Percentiles rank a stretch among this genome's conserved stretches.
Evolutionary conservation across 2,113 vertebrate genomes (phyloP).

Genomic region (Ophiodon elongatus): DNA sequence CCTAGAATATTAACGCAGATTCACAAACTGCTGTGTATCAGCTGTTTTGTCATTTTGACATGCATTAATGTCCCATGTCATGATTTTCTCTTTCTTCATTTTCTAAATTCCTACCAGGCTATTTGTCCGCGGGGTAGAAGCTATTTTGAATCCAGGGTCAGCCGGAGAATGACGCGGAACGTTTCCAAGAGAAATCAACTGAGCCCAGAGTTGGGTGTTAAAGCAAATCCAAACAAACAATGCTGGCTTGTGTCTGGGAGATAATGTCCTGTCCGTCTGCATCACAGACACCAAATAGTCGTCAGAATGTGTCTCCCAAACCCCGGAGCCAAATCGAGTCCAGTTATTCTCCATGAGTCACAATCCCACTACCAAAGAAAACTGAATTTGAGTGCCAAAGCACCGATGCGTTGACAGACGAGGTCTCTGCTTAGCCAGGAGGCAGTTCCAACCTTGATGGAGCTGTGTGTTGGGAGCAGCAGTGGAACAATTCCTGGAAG

Average conservation of each 20-base stretch:
- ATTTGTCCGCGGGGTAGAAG: conserved; percentile 53
- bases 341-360: conserved; percentile 59
- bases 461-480: conserved; percentile 29
- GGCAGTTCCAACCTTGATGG: conserved; percentile 48
- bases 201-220: conserved; percentile 64
- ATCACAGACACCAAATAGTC: conserved; percentile 51
- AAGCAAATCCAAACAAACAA: conserved; percentile 75
- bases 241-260: conserved; percentile 60
- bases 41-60: conserved; percentile 37
- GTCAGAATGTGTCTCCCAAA: conserved; percentile 42
- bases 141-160: conserved; percentile 75
- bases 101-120: conserved; percentile 60
- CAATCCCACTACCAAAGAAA: conserved; percentile 47
- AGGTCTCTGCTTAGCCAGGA: conserved; percentile 49
- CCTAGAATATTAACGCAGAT: conserved; percentile 22
- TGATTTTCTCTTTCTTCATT: conserved; percentile 50
- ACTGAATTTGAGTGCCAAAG: conserved; percentile 47
- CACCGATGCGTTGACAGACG: conserved; percentile 55
- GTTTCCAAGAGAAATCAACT: conserved; percentile 64
- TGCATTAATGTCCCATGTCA: conserved; percentile 39
- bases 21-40: conserved; percentile 24
- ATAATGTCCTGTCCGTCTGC: conserved; percentile 53
- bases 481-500: conserved; percentile 51
- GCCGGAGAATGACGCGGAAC: conserved; percentile 55
- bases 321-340: conserved; percentile 58